Conservation (phyloP, 2,113 vertebrate genomes). For the Platichthys flesus region DNA sequence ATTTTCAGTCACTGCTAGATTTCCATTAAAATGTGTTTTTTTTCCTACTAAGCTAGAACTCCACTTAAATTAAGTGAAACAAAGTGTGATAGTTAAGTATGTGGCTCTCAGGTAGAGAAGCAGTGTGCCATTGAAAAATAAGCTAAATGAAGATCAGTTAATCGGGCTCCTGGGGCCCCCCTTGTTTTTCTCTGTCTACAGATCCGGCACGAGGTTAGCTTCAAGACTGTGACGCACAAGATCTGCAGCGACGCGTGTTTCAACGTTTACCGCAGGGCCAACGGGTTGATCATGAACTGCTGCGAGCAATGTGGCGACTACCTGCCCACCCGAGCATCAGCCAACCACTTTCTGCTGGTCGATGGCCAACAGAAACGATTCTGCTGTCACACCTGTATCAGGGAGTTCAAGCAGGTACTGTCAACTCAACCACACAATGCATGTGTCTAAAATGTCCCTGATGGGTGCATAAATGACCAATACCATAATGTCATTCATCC, state of each 20-base stretch:
- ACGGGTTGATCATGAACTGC: conserved; percentile 98
- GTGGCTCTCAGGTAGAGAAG: not conserved
- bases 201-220: conserved; percentile 99
- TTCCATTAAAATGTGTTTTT: not conserved
- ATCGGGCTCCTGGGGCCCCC: not conserved
- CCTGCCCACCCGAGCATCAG: conserved; percentile 93
- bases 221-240: conserved; percentile 99
- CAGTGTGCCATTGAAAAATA: not conserved
- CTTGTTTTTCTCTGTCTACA: conserved; percentile 60
- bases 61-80: not conserved
- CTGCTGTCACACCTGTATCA: conserved; percentile 96
- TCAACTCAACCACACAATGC: not conserved
- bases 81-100: not conserved
- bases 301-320: conserved; percentile 98
- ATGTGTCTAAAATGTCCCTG: not conserved
- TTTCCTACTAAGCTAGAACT: not conserved
- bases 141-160: not conserved
- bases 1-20: not conserved
- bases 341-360: conserved; percentile 92
- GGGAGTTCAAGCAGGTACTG: conserved; percentile 96
- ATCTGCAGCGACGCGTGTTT: conserved; percentile 98
- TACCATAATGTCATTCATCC: no score
- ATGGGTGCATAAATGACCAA: no score
- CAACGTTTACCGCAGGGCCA: conserved; percentile 97
- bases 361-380: conserved; percentile 98